A percentile compares a stretch with the other conserved stretches of the same genome.
Evolutionary conservation across 2,113 vertebrate species (phyloP).

Genomic region (Pampusana beccarii): DNA sequence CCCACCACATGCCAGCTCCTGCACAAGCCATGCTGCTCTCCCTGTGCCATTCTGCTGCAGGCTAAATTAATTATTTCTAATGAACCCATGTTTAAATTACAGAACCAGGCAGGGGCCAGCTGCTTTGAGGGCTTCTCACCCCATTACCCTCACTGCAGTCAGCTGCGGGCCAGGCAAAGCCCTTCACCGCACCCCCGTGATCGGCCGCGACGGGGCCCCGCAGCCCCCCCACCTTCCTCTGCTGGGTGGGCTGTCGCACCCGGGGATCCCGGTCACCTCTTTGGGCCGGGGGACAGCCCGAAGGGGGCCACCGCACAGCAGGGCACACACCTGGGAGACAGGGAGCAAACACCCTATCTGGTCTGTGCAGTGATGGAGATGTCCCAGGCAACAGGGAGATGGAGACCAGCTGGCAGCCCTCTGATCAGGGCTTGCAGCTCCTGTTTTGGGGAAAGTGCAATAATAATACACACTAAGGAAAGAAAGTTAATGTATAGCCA

Average conservation of each 20-base stretch:
- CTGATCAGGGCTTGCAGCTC: not conserved
- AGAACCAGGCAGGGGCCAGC: not conserved
- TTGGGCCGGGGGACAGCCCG: not conserved
- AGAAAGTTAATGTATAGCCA: not conserved
- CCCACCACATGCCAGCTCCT: not conserved
- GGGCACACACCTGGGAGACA: fast-evolving
- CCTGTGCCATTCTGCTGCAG: not conserved
- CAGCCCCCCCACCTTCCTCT: not conserved
- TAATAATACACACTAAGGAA: not conserved
- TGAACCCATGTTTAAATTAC: not conserved
- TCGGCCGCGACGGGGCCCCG: fast-evolving
- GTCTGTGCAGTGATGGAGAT: fast-evolving
- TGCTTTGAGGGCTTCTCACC: not conserved
- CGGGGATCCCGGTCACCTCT: not conserved
- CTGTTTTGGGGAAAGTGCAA: not conserved
- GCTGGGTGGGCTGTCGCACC: not conserved
- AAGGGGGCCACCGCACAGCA: fast-evolving
- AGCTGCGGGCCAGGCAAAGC: not conserved
- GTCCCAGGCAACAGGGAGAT: not conserved
- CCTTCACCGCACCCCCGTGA: fast-evolving
- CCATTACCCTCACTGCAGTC: not conserved
- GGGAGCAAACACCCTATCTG: not conserved
- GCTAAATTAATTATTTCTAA: not conserved
- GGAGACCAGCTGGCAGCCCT: not conserved
- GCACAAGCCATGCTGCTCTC: not conserved